Percentiles rank a stretch among this genome's conserved stretches.
Conservation (phyloP, 1,140 invertebrate genomes). For the Brachionus rubens region DNA sequence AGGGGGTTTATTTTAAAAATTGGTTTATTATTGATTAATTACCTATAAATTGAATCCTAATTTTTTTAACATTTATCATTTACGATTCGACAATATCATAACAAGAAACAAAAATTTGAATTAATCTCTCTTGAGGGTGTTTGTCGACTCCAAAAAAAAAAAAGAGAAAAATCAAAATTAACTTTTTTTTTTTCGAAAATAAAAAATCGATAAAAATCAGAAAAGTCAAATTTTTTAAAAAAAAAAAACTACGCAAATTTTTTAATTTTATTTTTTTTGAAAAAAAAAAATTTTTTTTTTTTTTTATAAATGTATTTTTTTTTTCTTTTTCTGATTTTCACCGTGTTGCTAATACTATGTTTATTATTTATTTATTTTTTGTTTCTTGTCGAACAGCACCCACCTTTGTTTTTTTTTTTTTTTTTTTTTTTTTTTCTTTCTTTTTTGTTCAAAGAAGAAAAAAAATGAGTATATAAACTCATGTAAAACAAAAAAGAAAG, state of each 20-base stretch:
- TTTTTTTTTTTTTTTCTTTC: not conserved
- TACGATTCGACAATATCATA: not conserved
- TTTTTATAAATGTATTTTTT: not conserved
- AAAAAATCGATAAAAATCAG: no score
- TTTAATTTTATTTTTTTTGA: not conserved
- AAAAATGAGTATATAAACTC: no score
- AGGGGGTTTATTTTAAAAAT: no score
- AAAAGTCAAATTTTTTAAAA: no score
- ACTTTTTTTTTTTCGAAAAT: no score
- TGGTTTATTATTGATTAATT: no score
- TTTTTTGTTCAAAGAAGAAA: no score
- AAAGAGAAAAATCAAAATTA: no score
- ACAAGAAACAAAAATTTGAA: not conserved
- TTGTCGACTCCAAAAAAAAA: no score
- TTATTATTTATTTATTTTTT: not conserved
- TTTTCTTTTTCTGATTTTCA: slow-evolving; percentile 1
- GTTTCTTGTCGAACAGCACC: not conserved
- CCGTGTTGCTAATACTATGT: slow-evolving; percentile 20
- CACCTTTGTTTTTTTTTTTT: slow-evolving; percentile 4
- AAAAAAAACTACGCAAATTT: no score
- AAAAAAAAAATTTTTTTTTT: not conserved
- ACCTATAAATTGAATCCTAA: slow-evolving; percentile 45
- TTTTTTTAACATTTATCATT: slow-evolving; percentile 47
- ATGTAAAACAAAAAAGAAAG: no score
- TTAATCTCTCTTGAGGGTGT: no score